These are phyloP conservation scores for Ochropleura leucogaster DNA, from an alignment of 2,888 invertebrate species.

Conservation along the genomic window DNA sequence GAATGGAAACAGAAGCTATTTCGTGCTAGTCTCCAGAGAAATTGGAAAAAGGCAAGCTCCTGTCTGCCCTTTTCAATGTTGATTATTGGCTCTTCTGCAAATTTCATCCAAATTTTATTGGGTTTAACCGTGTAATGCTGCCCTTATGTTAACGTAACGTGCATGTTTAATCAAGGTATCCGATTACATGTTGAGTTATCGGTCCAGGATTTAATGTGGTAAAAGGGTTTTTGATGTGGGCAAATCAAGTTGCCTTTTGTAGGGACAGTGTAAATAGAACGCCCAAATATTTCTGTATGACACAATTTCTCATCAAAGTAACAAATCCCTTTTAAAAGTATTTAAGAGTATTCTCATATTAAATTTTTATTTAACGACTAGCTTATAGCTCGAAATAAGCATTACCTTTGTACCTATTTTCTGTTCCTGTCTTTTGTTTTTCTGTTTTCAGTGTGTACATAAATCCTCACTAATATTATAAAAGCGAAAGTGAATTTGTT, in stretches of 20 bases:
- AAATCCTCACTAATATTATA: background rate
- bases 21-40: background rate
- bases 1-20: background rate
- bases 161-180: constrained; percentile 48
- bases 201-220: constrained; percentile 29
- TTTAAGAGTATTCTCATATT: too few species aligned
- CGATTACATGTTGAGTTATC: constrained; percentile 6
- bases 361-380: too few species aligned
- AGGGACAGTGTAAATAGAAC: background rate
- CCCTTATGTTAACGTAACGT: constrained; percentile 27
- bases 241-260: constrained; percentile 7
- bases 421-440: too few species aligned
- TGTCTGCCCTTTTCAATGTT: background rate
- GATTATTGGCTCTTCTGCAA: background rate
- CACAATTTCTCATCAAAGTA: background rate
- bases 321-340: background rate
- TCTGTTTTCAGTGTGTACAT: too few species aligned
- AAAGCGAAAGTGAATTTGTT: too few species aligned
- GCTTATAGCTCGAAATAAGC: too few species aligned
- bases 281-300: background rate
- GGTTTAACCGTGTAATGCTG: constrained; percentile 17
- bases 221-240: constrained; percentile 19
- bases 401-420: too few species aligned
- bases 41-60: background rate
- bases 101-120: constrained; percentile 2